Conservation (phyloP, 2,888 invertebrate genomes). For the Dryococelus australis region DNA sequence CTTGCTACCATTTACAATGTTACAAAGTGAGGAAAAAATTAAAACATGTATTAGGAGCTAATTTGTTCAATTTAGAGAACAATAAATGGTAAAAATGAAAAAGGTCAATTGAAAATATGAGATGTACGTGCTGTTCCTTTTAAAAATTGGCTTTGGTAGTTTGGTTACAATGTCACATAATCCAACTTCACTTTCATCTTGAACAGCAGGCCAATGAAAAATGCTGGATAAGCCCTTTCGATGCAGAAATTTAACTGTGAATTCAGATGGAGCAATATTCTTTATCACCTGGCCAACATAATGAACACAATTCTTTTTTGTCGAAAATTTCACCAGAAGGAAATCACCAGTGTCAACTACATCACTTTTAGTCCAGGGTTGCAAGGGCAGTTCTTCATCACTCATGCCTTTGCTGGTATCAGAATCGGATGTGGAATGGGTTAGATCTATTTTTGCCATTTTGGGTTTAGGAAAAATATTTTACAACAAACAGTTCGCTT, state of each 20-base stretch:
- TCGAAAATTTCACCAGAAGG: background rate
- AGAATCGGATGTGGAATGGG: too few relatives aligned
- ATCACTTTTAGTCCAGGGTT: background rate
- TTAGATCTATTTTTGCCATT: too few relatives aligned
- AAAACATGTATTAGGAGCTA: too few relatives aligned
- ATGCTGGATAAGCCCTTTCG: background rate
- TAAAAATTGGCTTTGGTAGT: constrained; percentile 8
- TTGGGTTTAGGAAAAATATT: too few relatives aligned
- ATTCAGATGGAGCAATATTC: background rate
- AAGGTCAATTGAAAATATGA: background rate
- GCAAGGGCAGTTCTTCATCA: background rate
- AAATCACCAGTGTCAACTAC: background rate
- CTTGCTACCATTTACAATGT: background rate
- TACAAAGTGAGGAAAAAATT: too few relatives aligned
- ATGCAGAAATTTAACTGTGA: background rate
- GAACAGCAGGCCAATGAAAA: background rate
- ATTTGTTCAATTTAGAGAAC: background rate
- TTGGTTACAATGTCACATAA: background rate
- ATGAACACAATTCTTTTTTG: background rate
- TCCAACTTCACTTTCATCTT: background rate
- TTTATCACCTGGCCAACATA: background rate
- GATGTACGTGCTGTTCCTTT: background rate
- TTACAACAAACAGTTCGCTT: too few relatives aligned
- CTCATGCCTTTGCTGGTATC: too few relatives aligned
- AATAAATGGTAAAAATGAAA: background rate